Base-by-base conservation (phyloP, 2,113 vertebrate genomes). In the Dipodomys stephensi region DNA sequence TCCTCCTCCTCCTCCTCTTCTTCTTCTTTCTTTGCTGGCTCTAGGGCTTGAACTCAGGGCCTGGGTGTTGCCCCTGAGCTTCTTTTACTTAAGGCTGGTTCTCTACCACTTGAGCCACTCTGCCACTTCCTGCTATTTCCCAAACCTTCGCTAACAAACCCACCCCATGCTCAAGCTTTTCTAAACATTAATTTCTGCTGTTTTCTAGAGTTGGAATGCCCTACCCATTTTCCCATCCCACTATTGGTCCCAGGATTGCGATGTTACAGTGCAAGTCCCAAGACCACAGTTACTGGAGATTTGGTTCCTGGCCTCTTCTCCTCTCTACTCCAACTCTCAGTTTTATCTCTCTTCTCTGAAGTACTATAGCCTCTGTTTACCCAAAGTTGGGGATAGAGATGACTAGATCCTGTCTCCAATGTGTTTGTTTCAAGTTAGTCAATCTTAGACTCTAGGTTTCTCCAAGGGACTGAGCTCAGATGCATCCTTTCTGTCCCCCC, bases 161-260 rank as follows among this genome's bases (percentile, higher is more conserved):
- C 44, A 32, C 28, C 19, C 72, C 16, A 11, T 30, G 20, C 27
- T 22, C 60, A 79, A 69, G 32, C 20, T 20, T n/a, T 18, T 49
- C 20, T 76, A 77, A 28, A 79, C 49, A 4, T 73, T 30, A 44
- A n/a, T 30, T 57, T 82, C 65, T 67, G 49, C 46, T 35, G 1
- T 87, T 39, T 18, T 78, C 32, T 4, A 20, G 27, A 3, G 11
- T 22, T n/a, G n/a, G 4, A 28, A 53, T 39, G 28, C 8, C 76
- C 18, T 10, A 35, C 35, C 8, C 7, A 9, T 11, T 16, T 4
- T 78, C n/a, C 22, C 5, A 18, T 2, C 1, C 67, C 3, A 3
- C 22, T 10, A 0, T 32, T 23, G 44, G 30, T 60, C 39, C 30
- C 25, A 9, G 8, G 3, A 57, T 6, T 11, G 30, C 1, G 0